phyloP scores from a whole-genome alignment of 2,113 vertebrate genomes.

The Anhinga anhinga region DNA sequence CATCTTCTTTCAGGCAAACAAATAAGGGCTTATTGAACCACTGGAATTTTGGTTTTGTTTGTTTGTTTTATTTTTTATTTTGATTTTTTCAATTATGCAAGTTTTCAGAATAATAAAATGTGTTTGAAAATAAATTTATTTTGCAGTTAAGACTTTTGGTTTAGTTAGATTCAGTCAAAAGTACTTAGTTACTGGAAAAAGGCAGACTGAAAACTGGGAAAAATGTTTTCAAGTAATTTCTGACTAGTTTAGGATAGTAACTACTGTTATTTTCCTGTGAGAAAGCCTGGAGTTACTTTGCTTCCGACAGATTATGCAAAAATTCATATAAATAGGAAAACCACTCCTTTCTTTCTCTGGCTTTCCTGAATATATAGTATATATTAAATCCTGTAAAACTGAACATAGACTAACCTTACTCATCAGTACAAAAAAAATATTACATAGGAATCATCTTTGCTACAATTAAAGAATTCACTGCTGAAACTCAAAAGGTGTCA shows the following conservation, averaged over 20 bases:
- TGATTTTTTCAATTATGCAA: neutral
- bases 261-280: neutral
- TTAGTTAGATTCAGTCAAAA: neutral
- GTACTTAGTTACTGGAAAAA: neutral
- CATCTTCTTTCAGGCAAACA: neutral
- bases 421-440: neutral
- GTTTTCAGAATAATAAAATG: neutral
- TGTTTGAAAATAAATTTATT: neutral
- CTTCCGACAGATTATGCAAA: neutral
- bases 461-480: neutral
- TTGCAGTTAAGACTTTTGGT: neutral
- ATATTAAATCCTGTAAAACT: neutral
- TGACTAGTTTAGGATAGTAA: neutral
- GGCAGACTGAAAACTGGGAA: neutral
- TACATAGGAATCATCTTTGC: neutral
- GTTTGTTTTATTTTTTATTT: neutral
- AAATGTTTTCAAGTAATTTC: neutral
- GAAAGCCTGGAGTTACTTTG: neutral
- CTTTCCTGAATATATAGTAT: neutral
- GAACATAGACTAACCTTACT: neutral
- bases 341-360: neutral
- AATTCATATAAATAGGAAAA: neutral
- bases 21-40: neutral
- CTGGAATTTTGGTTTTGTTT: neutral
- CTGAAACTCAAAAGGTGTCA: neutral